Evolutionary conservation across 2,888 invertebrate species (phyloP).

Genomic region (Drosophila recens): DNA sequence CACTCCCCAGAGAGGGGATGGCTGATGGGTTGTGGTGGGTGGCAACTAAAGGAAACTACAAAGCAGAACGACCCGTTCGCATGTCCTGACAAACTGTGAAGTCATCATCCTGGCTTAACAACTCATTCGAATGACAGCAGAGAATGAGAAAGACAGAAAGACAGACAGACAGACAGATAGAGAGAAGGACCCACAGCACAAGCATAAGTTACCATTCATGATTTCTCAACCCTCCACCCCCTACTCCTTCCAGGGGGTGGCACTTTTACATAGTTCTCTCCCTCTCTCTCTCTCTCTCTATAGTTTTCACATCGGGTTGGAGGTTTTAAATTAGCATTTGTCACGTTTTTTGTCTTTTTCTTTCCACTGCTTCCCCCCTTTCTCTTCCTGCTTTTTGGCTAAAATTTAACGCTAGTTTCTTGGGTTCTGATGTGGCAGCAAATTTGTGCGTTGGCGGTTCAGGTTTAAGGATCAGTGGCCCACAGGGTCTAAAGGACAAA

Average conservation of each 20-base stretch:
- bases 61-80: slow-evolving; percentile 55
- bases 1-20: slow-evolving; percentile 4
- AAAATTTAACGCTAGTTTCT: slow-evolving; percentile 76
- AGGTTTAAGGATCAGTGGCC: slow-evolving; percentile 34
- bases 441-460: slow-evolving; percentile 49
- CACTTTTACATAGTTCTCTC: slow-evolving; percentile 29
- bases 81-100: slow-evolving; percentile 79
- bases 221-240: slow-evolving; percentile 41
- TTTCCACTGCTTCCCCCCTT: slow-evolving; percentile 10
- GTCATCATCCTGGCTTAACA: slow-evolving; percentile 82
- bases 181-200: slow-evolving; percentile 24
- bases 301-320: slow-evolving; percentile 56
- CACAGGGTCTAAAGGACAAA: slow-evolving; percentile 41
- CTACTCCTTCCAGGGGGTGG: slow-evolving; percentile 18
- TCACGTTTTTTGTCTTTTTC: slow-evolving; percentile 70
- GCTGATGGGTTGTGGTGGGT: slow-evolving; percentile 2
- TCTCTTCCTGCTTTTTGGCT: slow-evolving; percentile 19
- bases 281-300: background rate
- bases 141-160: slow-evolving; percentile 32
- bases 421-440: slow-evolving; percentile 60
- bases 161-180: background rate
- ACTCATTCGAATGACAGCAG: slow-evolving; percentile 74
- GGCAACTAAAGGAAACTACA: slow-evolving; percentile 29
- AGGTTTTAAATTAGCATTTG: slow-evolving; percentile 83
- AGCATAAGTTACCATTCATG: slow-evolving; percentile 78